Evolutionary conservation across 2,113 vertebrate genomes (phyloP).

Genomic region (Phoxinus phoxinus): DNA sequence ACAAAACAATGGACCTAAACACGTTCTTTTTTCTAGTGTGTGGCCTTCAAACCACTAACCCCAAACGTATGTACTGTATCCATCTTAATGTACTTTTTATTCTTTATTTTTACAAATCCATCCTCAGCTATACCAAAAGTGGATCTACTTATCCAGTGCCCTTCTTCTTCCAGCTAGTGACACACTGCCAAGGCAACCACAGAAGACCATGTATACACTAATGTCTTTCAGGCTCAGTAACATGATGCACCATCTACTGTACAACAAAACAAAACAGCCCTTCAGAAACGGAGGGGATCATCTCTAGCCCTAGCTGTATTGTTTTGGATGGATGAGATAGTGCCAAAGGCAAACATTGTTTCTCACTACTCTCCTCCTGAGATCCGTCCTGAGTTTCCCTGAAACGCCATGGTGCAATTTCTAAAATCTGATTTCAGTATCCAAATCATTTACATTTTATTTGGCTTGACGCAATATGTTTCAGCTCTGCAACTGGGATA

Average conservation of each 20-base stretch:
- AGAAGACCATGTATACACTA: constrained; percentile 26
- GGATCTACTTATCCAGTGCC: constrained; percentile 19
- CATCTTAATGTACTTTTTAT: not conserved
- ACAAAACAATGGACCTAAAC: not conserved
- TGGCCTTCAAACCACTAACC: not conserved
- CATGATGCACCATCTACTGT: constrained; percentile 52
- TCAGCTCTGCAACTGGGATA: not conserved
- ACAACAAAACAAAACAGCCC: constrained; percentile 40
- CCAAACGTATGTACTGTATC: not conserved
- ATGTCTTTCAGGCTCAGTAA: constrained; percentile 51
- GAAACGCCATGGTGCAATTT: constrained; percentile 7
- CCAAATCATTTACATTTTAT: constrained; percentile 5
- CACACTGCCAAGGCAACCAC: constrained; percentile 47
- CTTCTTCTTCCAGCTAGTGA: constrained; percentile 32
- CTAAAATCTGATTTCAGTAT: constrained; percentile 6
- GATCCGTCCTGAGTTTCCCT: not conserved
- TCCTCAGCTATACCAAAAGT: constrained; percentile 33
- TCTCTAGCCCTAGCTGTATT: not conserved
- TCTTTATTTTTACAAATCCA: constrained; percentile 1
- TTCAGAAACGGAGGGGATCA: constrained; percentile 28
- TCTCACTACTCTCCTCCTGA: not conserved
- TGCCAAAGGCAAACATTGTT: constrained; percentile 22
- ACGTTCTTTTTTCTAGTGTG: not conserved
- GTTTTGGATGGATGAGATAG: constrained; percentile 30
- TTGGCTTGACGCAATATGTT: not conserved